Evolutionary conservation across 2,888 invertebrate genomes (phyloP), one percentile per base, ranked within the genome.

Genomic region (Ophraella communa): DNA sequence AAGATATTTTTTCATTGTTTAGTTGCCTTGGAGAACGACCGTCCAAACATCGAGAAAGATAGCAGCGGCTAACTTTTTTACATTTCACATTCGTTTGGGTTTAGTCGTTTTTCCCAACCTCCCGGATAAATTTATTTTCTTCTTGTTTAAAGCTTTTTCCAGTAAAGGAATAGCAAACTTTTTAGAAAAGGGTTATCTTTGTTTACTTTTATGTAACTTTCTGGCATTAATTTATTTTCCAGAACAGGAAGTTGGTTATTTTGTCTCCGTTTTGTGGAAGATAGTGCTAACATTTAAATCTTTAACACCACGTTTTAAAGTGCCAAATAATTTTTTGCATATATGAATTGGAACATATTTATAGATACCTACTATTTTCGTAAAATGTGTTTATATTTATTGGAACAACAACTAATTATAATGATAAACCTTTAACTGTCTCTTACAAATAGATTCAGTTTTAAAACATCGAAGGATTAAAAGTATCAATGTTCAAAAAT

Each of bases 101-200:
- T 59, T 39, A 39, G 59, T 39, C 51, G 51, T 51, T 51, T n/a
- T 51, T 35, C 51, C 51, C 59, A 51, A 35, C 39, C 59, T 51
- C 51, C 30, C 14, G 20, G 23, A 23, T 27, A 17, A 51, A 59
- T 59, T 59, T 59, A 59, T 59, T 59, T 18, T 27, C 51, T 51
- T 24, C 59, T 59, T 59, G 59, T 59, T 59, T 59, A 59, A 59
- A 59, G 39, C 53, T 64, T 72, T 73, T 73, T 74, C 23, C 17
- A 5, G 7, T 23, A 21, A 23, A 47, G 47, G 23, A 21, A 23
- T 23, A 11, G 23, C 11, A 14, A 47, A 47, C 21, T 47, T 20
- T 39, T 14, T 17, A 39, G 39, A 14, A 14, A 39, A 39, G 39
- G 39, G 39, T 39, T 39, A 39, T 39, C 14, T 39, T 39, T 7